Base-by-base conservation (phyloP, 1,140 invertebrate species). In the Cyclargus thomasi region DNA sequence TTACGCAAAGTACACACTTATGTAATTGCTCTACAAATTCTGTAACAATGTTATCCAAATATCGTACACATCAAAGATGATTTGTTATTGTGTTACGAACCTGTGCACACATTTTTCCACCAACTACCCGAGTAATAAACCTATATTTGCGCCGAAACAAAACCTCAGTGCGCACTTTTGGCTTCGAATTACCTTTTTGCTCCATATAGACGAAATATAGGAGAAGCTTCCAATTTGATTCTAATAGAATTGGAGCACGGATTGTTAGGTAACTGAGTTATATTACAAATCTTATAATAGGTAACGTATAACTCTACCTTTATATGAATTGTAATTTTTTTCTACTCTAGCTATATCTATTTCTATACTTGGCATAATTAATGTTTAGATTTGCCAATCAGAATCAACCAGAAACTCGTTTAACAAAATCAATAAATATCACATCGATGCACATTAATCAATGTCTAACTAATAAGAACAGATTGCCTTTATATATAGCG, bases 31-130 rank as follows among this genome's bases (percentile, higher is more conserved):
- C 55, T 59, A 59, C 18, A 59, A 59, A 59, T 20, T 17, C 20
- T 59, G 21, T 6, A 59, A 59, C 55, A 59, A 59, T 59, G 55
- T 59, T 18, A 20, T 59, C 20, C 55, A 59, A 20, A 59, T 59
- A 59, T 21, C 10, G 17, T 55, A 55, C 55, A 59, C 55, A 59
- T 59, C 55, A 59, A 59, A 59, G 20, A 59, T 59, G 55, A 59
- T 59, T 55, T 55, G 53, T 55, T 59, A 20, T 21, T 20, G 18
- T 11, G 8, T 0, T 47, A 47, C 6, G 2, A 47, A 2, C 39
- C 39, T 8, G 1, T 47, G 10, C 39, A 47, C 14, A 47, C 39
- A 59, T 18, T 59, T 59, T 59, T 59, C 21, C 55, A 59, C 18
- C 18, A 6, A 59, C 18, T 18, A 59, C 7, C 17, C 55, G 20